Conservation (phyloP, 2,888 invertebrate genomes). For the Poecilus cupreus region DNA sequence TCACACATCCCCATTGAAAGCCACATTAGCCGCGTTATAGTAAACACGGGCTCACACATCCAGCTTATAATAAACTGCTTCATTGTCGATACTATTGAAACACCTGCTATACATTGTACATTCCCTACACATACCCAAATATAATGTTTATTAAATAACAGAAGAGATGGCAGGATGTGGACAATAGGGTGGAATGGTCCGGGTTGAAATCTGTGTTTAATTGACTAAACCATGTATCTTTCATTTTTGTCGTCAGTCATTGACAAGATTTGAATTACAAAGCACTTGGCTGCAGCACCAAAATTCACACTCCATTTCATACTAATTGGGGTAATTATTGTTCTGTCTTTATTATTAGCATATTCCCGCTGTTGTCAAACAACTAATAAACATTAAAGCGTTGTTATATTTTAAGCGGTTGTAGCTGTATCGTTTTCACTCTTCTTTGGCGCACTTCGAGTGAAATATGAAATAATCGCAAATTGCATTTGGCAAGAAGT, state of each 20-base stretch:
- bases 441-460: conserved; percentile 19
- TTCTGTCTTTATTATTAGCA: too few relatives aligned
- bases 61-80: conserved; percentile 61
- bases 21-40: conserved; percentile 63
- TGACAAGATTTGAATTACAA: too few relatives aligned
- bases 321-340: too few relatives aligned
- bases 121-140: too few relatives aligned
- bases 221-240: not conserved
- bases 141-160: conserved; percentile 16
- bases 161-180: not conserved
- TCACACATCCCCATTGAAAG: not conserved
- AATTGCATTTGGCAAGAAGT: conserved; percentile 44
- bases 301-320: too few relatives aligned
- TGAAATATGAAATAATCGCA: conserved; percentile 41
- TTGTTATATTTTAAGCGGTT: too few relatives aligned
- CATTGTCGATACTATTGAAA: conserved; percentile 41
- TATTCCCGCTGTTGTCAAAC: too few relatives aligned
- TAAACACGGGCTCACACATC: conserved; percentile 60
- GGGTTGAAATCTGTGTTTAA: not conserved
- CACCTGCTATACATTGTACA: conserved; percentile 60
- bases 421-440: not conserved
- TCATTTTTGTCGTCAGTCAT: too few relatives aligned
- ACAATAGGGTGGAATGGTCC: not conserved
- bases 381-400: too few relatives aligned
- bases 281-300: too few relatives aligned